A percentile compares a stretch with the other conserved stretches of the same genome.
These are phyloP conservation scores for Stegana nigrithorax DNA, from an alignment of 2,888 invertebrate genomes.

Conservation along the genomic window DNA sequence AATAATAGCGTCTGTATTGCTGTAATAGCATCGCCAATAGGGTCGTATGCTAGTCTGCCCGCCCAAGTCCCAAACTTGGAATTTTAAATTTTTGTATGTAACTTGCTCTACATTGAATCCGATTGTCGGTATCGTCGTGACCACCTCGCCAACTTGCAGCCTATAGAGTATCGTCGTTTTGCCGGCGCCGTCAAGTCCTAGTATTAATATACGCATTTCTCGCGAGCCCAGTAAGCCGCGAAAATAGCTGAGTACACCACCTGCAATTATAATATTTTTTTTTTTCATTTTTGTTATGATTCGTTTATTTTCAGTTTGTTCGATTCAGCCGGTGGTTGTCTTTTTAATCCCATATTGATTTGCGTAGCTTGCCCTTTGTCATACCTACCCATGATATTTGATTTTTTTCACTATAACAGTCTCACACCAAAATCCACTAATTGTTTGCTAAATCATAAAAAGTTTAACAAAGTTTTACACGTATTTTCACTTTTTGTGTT, in stretches of 20 bases:
- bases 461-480: not conserved
- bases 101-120: slow-evolving; percentile 99
- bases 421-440: slow-evolving; percentile 14
- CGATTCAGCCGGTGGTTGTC: slow-evolving; percentile 2
- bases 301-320: no score
- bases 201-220: slow-evolving; percentile 97
- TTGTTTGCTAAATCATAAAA: not conserved
- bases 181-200: slow-evolving; percentile 98
- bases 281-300: not conserved
- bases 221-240: slow-evolving; percentile 93
- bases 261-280: slow-evolving; percentile 69
- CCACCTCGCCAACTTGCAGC: slow-evolving; percentile 98
- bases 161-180: slow-evolving; percentile 99
- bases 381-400: slow-evolving; percentile 27
- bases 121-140: slow-evolving; percentile 98
- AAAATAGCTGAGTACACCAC: slow-evolving; percentile 97
- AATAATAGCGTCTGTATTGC: slow-evolving; percentile 99
- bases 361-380: not conserved
- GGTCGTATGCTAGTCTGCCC: slow-evolving; percentile 99
- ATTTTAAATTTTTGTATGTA: slow-evolving; percentile 98
- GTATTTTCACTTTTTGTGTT: slow-evolving; percentile 1
- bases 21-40: slow-evolving; percentile 99
- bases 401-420: not conserved
- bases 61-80: slow-evolving; percentile 99
- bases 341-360: not conserved